These are phyloP conservation scores for Gobiocypris rarus DNA, from an alignment of 2,113 vertebrate species.

Conservation along the genomic window DNA sequence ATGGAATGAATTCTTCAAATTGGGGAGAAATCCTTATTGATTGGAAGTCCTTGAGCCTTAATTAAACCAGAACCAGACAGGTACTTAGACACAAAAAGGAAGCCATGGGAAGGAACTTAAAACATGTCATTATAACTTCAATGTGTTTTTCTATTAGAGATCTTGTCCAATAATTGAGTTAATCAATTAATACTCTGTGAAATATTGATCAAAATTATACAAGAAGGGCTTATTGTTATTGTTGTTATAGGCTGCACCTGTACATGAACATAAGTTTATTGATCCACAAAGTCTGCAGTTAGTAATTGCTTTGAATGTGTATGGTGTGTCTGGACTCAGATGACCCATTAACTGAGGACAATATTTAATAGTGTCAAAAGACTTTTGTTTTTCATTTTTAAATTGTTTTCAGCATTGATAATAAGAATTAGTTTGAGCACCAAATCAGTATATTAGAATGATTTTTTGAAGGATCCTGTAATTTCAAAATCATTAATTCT, in stretches of 20 bases:
- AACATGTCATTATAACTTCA: neutral
- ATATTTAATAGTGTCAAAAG: neutral
- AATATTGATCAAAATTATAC: constrained; percentile 18
- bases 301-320: neutral
- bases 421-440: neutral
- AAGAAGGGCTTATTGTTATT: constrained; percentile 15
- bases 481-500: no score
- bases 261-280: constrained; percentile 36
- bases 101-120: neutral
- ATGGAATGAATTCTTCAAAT: constrained; percentile 67
- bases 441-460: neutral
- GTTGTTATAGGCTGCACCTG: neutral
- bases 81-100: constrained; percentile 6
- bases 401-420: neutral
- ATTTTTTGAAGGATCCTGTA: neutral
- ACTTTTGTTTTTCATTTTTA: constrained; percentile 5
- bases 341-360: neutral
- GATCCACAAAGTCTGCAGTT: constrained; percentile 24
- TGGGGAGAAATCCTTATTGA: constrained; percentile 42
- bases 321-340: neutral
- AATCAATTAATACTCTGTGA: neutral
- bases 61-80: constrained; percentile 40
- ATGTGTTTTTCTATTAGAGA: neutral
- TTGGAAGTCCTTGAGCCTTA: constrained; percentile 26
- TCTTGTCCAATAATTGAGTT: neutral